These are phyloP conservation scores for Trinectes maculatus DNA, from an alignment of 2,113 vertebrate species.

Conservation along the genomic window DNA sequence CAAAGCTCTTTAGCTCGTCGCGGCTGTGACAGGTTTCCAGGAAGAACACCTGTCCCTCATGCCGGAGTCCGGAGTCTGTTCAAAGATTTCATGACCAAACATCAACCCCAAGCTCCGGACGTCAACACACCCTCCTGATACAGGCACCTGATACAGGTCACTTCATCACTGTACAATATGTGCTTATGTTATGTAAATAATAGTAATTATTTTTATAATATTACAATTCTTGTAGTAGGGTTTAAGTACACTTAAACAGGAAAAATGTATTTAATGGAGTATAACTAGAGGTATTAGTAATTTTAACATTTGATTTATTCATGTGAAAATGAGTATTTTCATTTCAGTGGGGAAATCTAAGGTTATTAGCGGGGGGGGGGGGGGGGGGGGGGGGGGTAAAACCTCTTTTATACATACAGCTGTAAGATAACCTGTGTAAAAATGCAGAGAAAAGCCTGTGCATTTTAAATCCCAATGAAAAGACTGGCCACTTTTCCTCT, in stretches of 20 bases:
- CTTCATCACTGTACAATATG: no score
- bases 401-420: neutral
- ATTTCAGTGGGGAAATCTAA: neutral
- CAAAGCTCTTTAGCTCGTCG: constrained; percentile 34
- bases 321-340: neutral
- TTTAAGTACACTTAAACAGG: no score
- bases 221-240: neutral
- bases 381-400: neutral
- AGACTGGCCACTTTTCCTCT: constrained; percentile 20
- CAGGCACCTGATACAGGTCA: no score
- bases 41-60: constrained; percentile 60
- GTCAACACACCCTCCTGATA: no score
- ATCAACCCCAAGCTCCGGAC: constrained; percentile 66
- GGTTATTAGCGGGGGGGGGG: constrained; percentile 1
- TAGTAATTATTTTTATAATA: neutral
- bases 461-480: constrained; percentile 14
- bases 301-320: constrained; percentile 8
- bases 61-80: constrained; percentile 45
- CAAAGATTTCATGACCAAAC: constrained; percentile 61
- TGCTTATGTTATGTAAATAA: no score
- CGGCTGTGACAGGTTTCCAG: constrained; percentile 33
- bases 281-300: neutral
- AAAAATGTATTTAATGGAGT: no score
- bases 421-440: constrained; percentile 16
- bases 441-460: neutral